Base-by-base conservation (phyloP, 2,888 invertebrate genomes). In the Pollenia angustigena region DNA sequence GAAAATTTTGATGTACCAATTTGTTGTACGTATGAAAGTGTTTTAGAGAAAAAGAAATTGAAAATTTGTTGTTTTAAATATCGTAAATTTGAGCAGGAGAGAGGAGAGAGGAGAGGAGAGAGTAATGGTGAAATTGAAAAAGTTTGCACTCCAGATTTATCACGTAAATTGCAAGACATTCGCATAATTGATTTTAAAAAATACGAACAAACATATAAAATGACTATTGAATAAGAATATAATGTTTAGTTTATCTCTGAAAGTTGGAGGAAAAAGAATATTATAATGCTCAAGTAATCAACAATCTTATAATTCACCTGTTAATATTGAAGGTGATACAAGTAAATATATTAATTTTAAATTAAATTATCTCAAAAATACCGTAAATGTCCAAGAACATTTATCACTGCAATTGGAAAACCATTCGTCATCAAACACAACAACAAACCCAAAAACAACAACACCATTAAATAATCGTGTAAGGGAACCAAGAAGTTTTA, bases 41-140 rank as follows among this genome's bases (percentile, higher is more conserved):
- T 3, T 64, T 75, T 64, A 11, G 50, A 60, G 32, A 78, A 40
- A 62, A 54, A 56, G 48, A 8, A 48, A 12, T 32, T 62, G 32
- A 52, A 69, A 54, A 71, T 58, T 52, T 60, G 10, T 23, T 82
- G 54, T 52, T 82, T 74, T 74, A n/a, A 72, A 64, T 68, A 68
- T 18, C 48, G 54, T 40, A 56, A 78, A 76, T n/a, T 62, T 42
- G 62, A 71, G 60, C 46, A 62, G 32, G 46, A 66, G n/a, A n/a
- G n/a, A n/a, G n/a, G n/a, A n/a, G n/a, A n/a, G n/a, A n/a, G n/a
- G 40, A 40, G 64, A 68, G 52, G 66, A 16, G 54, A 50, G 44
- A 56, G 71, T n/a, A 72, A 81, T 40, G 40, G 52, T 64, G 54
- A 56, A 56, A 74, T 81, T 81, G 64, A 64, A 12, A 72, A 66